Evolutionary conservation across 2,797 vertebrate genomes (phyloP), one percentile per base, ranked within the genome.

Genomic region (Peromyscus eremicus): DNA sequence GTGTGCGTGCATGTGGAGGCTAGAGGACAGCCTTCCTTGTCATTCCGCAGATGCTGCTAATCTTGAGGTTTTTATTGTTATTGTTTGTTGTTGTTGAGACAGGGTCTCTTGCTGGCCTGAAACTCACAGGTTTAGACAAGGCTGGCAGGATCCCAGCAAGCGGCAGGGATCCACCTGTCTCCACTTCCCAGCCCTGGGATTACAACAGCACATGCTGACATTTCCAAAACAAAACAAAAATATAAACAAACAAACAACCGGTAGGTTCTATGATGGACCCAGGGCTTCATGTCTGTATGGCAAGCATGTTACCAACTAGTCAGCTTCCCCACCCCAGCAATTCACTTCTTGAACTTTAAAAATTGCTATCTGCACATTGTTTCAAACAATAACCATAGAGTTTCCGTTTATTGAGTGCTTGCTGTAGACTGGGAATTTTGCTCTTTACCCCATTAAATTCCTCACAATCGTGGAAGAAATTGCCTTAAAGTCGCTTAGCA

Each of bases 271-370:
- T 46, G 29, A 17, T 43, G 25, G 25, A 57, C 70, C 25, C 87
- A n/a, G 55, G 71, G 32, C 25, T 16, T 77, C 40, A 2, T 46
- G 57, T 46, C 25, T 76, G 4, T 34, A 11, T 9, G 29, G 29
- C 57, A 77, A 16, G 55, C 55, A 23, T 8, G 40, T 10, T 34
- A 64, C 57, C 29, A 14, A 3, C 29, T 10, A 62, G 19, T 49
- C 29, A 19, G 43, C 57, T 66, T 19, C 25, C 34, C 92, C 55
- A 40, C 27, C 82, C 80, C n/a, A 83, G 55, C 27, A 75, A 2
- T 80, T 96, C 73, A 57, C 62, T 81, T 81, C 70, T 86, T 91
- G 86, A 93, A 94, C 21, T 81, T 73, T 70, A 55, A 37, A 55
- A 55, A 55, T 71, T 55, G 66, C 34, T 55, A 11, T 66, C 23